Evolutionary conservation across 2,113 vertebrate genomes (phyloP), one percentile per base, ranked within the genome.

Genomic region (Hyperoodon ampullatus): DNA sequence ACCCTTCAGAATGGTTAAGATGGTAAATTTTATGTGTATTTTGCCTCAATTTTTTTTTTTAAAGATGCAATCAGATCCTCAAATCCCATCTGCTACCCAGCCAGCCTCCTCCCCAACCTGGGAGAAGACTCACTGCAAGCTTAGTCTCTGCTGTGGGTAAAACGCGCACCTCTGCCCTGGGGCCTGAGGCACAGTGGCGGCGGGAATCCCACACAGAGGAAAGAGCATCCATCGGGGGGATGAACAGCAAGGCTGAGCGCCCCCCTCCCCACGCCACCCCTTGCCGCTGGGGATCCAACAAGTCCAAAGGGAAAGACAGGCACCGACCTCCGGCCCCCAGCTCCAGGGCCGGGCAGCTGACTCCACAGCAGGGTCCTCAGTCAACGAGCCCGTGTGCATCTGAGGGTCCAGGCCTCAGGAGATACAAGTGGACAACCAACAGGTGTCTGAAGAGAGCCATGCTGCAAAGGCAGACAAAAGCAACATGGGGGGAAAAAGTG

Each of bases 251-350:
- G 2, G 47, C 65, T 3, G 33, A 2, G 23, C 39, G 30, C 6
- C 24, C 6, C 24, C 42, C 42, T 2, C 19, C n/a, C 9, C 15
- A 4, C 47, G 12, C 47, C 47, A 50, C 65, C 65, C 0, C 0
- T 4, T 2, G 1, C n/a, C 24, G 0, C 66, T 0, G 0, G 16
- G 50, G 26, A 1, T 8, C 66, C 2, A 4, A 55, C 24, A 13
- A 21, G 24, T 44, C 21, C 19, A 5, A 23, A 63, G 24, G 33
- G 44, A 60, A 21, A 50, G 60, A 30, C 15, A 3, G 35, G 11
- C 7, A 14, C 28, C 3, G 19, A 14, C 11, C 30, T 33, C 60
- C 12, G 0, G 10, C 28, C 61, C 55, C 55, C 2, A 6, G 70
- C 53, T n/a, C 39, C 35, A 5, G 66, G 50, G 72, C 26, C 24